Evolutionary conservation across 2,888 invertebrate species (phyloP), one percentile per base, ranked within the genome.

Genomic region (Rhagonycha fulva): DNA sequence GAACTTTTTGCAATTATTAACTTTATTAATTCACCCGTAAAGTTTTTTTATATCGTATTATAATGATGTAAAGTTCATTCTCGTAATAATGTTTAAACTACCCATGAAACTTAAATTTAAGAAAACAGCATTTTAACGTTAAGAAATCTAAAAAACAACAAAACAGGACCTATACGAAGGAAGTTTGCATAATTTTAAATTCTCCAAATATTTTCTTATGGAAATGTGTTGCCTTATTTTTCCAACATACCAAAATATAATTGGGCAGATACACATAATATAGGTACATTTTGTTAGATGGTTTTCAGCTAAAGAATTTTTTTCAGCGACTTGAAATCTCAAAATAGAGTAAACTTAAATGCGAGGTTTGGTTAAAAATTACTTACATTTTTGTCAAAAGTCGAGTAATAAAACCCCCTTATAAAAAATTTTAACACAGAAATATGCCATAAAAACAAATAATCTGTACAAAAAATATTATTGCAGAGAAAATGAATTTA

Each of bases 1-100:
- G 68, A 74, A 76, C 74, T 76, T 76, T 23, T 76, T 74, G 71
- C 74, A 74, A 74, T 76, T 76, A 76, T 76, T 74, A 74, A 76
- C 74, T 74, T 71, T 32, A 71, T 76, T 71, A 68, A 74, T 76
- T 76, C 19, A 62, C 62, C 19, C 19, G 19, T 24, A 19, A 62
- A 62, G n/a, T 47, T 47, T 47, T 47, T 47, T 47, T n/a, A n/a
- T 47, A 47, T 47, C n/a, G n/a, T n/a, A n/a, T 47, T 47, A 47
- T 47, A n/a, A 47, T 2, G 47, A 47, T 47, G 47, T 47, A n/a
- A 47, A 47, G n/a, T 47, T 47, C n/a, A 47, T 47, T 47, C 5
- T 47, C n/a, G n/a, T 47, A 47, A n/a, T 47, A n/a, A 47, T 47
- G n/a, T 47, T 47, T 47, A 47, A 47, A 47, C n/a, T n/a, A 47